Evolutionary conservation across 1,140 invertebrate species (phyloP).

Genomic region (Camponotus vicinus): DNA sequence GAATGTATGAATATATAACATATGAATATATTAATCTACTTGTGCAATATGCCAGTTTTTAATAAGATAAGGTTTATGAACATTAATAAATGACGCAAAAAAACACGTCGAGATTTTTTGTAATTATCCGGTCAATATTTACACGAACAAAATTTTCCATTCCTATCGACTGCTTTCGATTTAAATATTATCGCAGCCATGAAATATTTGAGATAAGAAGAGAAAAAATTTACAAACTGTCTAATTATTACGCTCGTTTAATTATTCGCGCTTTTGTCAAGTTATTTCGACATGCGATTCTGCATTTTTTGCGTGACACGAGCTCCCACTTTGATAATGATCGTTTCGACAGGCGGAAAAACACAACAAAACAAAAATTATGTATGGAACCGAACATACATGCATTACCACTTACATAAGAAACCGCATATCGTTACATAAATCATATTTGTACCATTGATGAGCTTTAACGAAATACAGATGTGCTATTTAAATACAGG

Average conservation of each 20-base stretch:
- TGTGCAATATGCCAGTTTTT: neutral
- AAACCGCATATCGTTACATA: slow-evolving; percentile 31
- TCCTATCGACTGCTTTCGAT: neutral
- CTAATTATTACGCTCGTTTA: neutral
- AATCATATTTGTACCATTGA: slow-evolving; percentile 24
- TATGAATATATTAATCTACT: neutral
- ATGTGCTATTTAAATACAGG: neutral
- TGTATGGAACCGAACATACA: neutral
- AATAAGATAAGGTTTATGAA: neutral
- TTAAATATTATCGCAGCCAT: neutral
- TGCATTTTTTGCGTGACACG: neutral
- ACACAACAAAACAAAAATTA: slow-evolving; percentile 32
- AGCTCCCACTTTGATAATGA: neutral
- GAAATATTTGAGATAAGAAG: slow-evolving; percentile 11
- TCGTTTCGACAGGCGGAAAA: slow-evolving; percentile 26
- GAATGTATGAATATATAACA: neutral
- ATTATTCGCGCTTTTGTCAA: neutral
- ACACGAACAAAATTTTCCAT: neutral
- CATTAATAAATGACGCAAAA: neutral
- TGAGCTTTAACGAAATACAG: slow-evolving; percentile 1
- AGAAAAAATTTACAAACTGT: neutral
- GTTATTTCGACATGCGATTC: neutral
- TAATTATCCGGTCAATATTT: neutral
- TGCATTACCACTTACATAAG: slow-evolving; percentile 34
- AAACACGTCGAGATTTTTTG: neutral